phyloP scores from a whole-genome alignment of 2,888 invertebrate species.

The Drosophila paracracens region DNA sequence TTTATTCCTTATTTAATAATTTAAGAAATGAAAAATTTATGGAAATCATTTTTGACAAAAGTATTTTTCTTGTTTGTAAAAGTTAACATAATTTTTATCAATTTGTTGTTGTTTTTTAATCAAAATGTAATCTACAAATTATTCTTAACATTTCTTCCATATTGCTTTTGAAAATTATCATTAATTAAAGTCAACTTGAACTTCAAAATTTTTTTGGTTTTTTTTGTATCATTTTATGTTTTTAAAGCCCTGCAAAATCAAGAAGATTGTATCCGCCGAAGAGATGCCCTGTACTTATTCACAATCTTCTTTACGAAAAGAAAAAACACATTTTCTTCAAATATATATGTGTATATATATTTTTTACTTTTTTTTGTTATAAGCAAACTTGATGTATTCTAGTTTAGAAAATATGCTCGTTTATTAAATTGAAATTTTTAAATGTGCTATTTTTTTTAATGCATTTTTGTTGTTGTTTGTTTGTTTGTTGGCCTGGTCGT shows the following conservation, averaged over 20 bases:
- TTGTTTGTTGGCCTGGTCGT: background rate
- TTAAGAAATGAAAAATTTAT: background rate
- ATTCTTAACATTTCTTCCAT: background rate
- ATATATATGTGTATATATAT: background rate
- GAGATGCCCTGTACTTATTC: background rate
- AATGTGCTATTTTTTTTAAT: background rate
- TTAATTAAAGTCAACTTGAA: background rate
- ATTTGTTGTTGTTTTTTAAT: background rate
- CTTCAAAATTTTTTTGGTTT: background rate
- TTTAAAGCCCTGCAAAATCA: background rate
- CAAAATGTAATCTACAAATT: too few relatives aligned
- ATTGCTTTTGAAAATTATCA: background rate
- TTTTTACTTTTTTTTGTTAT: background rate
- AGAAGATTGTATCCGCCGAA: background rate
- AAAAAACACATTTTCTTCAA: background rate
- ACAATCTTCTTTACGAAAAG: background rate
- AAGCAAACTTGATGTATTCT: background rate
- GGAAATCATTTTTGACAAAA: background rate
- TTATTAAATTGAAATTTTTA: constrained; percentile 18
- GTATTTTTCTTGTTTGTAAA: background rate
- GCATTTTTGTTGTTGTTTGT: background rate
- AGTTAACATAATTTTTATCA: background rate
- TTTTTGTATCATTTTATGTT: background rate
- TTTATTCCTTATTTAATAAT: background rate
- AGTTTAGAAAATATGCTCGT: constrained; percentile 35